These are phyloP conservation scores for Drosophila serrata DNA, from an alignment of 1,140 invertebrate species.

Conservation along the genomic window DNA sequence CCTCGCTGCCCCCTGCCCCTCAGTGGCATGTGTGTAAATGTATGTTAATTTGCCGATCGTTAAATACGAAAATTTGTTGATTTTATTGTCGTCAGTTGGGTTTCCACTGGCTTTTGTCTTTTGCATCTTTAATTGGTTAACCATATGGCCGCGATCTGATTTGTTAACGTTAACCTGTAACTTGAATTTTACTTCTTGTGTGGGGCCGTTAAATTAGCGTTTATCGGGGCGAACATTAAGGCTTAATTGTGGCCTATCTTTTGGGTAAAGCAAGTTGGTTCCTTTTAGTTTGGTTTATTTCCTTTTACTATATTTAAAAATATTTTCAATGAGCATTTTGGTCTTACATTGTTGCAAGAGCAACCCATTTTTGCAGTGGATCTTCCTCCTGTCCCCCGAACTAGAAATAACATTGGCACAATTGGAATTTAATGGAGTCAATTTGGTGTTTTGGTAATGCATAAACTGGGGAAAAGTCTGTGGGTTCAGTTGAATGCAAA, in stretches of 20 bases:
- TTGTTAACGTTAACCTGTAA: constrained; percentile 41
- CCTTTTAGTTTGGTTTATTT: no score
- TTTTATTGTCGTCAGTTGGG: constrained; percentile 67
- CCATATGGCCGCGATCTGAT: constrained; percentile 45
- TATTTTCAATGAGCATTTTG: background rate
- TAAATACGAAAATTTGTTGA: constrained; percentile 74
- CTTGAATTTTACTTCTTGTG: constrained; percentile 40
- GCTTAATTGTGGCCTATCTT: constrained; percentile 39
- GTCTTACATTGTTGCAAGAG: constrained; percentile 19
- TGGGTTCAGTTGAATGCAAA: constrained; percentile 59
- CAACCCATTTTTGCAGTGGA: constrained; percentile 9
- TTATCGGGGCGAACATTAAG: constrained; percentile 40
- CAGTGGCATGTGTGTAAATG: constrained; percentile 50
- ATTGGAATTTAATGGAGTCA: constrained; percentile 84
- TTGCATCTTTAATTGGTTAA: constrained; percentile 55
- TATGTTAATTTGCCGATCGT: constrained; percentile 78
- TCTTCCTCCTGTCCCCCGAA: background rate
- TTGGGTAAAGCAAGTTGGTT: constrained; percentile 24
- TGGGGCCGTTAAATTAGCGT: constrained; percentile 53
- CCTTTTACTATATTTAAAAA: background rate
- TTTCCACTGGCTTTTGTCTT: constrained; percentile 47
- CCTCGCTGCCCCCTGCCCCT: constrained; percentile 6
- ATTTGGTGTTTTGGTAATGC: constrained; percentile 74
- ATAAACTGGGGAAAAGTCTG: constrained; percentile 63
- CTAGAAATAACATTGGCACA: constrained; percentile 57